phyloP scores from a whole-genome alignment of 1,140 invertebrate genomes.

The Myzus persicae region DNA sequence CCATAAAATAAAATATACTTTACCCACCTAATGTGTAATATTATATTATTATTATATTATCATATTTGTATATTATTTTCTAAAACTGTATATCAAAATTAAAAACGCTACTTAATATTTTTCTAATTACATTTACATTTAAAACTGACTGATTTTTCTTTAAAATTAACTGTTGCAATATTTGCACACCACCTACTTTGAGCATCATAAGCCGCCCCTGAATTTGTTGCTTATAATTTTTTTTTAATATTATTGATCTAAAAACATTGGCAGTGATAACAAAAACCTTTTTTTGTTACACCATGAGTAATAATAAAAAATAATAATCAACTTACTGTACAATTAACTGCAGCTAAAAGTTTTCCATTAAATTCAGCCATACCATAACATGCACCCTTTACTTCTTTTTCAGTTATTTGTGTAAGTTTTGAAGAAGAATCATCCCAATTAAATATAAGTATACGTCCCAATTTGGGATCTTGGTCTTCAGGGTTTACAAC shows the following conservation, averaged over 20 bases:
- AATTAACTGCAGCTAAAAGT: constrained; percentile 93
- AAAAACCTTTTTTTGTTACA: not conserved
- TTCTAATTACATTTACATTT: too few species aligned
- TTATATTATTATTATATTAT: too few species aligned
- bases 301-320: not conserved
- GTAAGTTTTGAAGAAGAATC: constrained; percentile 83
- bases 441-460: constrained; percentile 90
- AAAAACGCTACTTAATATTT: too few species aligned
- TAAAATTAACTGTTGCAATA: too few species aligned
- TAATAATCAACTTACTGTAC: constrained; percentile 75
- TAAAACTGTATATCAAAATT: too few species aligned
- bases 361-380: constrained; percentile 95
- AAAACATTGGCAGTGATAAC: not conserved
- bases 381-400: constrained; percentile 93
- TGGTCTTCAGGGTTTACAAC: constrained; percentile 93
- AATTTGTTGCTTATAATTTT: too few species aligned
- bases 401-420: constrained; percentile 94
- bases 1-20: too few species aligned
- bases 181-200: too few species aligned
- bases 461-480: constrained; percentile 88
- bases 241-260: not conserved
- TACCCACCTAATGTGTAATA: too few species aligned
- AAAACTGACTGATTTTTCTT: too few species aligned
- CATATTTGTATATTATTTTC: too few species aligned
- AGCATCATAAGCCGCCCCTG: too few species aligned